These are phyloP conservation scores for Manduca sexta DNA, from an alignment of 1,140 invertebrate genomes.

Conservation along the genomic window DNA sequence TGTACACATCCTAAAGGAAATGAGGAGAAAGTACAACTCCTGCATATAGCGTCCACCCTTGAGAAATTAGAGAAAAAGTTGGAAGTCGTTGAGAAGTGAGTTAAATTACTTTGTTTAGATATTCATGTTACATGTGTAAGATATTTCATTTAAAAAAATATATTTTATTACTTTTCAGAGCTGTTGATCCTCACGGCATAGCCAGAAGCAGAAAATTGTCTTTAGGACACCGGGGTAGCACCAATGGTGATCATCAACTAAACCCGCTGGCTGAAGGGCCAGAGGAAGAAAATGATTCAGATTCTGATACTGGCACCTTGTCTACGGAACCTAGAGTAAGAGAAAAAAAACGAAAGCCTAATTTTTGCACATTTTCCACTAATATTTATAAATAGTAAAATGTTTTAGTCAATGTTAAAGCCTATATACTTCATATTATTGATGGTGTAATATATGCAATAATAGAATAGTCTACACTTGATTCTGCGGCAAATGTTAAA, in stretches of 20 bases:
- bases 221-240: constrained; percentile 53
- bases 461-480: too few relatives aligned
- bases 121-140: not conserved
- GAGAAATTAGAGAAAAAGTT: constrained; percentile 85
- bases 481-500: too few relatives aligned
- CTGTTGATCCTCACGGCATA: constrained; percentile 75
- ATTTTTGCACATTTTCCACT: too few relatives aligned
- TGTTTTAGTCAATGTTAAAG: too few relatives aligned
- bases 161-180: constrained; percentile 42
- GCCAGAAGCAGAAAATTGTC: constrained; percentile 66
- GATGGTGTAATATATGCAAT: too few relatives aligned
- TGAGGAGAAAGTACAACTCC: constrained; percentile 89
- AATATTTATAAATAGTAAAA: too few relatives aligned
- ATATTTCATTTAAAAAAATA: not conserved
- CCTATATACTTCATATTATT: too few relatives aligned
- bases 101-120: not conserved
- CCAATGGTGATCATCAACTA: constrained; percentile 72
- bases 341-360: too few relatives aligned
- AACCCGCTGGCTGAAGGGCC: constrained; percentile 78
- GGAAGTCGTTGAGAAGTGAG: constrained; percentile 85
- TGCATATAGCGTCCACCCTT: constrained; percentile 89
- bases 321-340: constrained; percentile 76
- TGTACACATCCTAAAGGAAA: constrained; percentile 91
- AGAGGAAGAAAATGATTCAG: constrained; percentile 72
- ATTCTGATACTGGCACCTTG: constrained; percentile 81